These are phyloP conservation scores for Cylloceria caligata DNA, from an alignment of 2,888 invertebrate genomes.

Conservation along the genomic window DNA sequence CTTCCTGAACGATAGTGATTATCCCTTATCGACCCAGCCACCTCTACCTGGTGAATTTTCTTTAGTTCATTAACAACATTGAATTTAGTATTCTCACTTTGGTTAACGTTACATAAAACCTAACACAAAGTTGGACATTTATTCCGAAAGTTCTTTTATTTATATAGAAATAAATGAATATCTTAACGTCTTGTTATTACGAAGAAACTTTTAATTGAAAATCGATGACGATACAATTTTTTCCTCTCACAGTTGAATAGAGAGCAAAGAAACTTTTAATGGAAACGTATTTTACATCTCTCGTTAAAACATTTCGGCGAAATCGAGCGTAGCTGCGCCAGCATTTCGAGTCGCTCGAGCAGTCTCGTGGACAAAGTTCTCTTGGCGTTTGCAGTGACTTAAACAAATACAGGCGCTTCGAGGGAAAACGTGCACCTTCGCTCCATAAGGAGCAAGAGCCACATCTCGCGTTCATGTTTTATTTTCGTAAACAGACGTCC, in stretches of 20 bases:
- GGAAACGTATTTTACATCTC: slow-evolving; percentile 42
- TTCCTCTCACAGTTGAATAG: background rate
- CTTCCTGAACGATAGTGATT: no score
- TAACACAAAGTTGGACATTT: background rate
- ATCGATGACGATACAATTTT: slow-evolving; percentile 15
- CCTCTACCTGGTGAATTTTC: no score
- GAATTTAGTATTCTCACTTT: background rate
- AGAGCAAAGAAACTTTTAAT: slow-evolving; percentile 58
- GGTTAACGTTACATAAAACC: background rate
- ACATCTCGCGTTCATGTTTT: slow-evolving; percentile 1
- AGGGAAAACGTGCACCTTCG: slow-evolving; percentile 36
- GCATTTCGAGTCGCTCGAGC: slow-evolving; percentile 10
- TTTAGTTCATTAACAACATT: no score
- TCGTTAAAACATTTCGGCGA: slow-evolving; percentile 52
- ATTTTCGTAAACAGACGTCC: slow-evolving; percentile 46
- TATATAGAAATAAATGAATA: background rate
- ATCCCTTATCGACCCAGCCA: no score
- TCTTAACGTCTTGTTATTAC: background rate
- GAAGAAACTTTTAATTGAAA: slow-evolving; percentile 38
- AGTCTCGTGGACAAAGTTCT: slow-evolving; percentile 30
- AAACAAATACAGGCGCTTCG: slow-evolving; percentile 53
- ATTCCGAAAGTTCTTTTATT: background rate
- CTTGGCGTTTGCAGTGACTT: slow-evolving; percentile 42
- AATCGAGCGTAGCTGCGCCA: slow-evolving; percentile 29
- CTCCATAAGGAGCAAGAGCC: background rate